A percentile compares a stretch with the other conserved stretches of the same genome.
phyloP scores from a whole-genome alignment of 1,140 invertebrate species.

The Ladona fulva region DNA sequence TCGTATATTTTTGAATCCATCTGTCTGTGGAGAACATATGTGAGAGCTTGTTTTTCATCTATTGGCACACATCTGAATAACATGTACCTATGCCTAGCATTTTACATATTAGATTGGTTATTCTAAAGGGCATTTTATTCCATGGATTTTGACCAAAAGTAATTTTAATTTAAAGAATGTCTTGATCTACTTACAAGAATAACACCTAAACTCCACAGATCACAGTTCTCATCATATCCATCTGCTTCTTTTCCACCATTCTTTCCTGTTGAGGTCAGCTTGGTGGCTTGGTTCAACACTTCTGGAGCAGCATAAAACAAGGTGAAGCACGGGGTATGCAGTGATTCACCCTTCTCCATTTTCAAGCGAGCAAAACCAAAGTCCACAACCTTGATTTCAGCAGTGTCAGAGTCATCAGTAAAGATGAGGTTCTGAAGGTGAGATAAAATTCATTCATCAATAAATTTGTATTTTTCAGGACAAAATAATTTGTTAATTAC shows the following conservation, averaged over 20 bases:
- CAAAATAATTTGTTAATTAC: too few species aligned
- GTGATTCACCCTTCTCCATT: conserved; percentile 47
- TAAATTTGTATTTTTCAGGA: too few species aligned
- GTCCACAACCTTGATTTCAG: conserved; percentile 74
- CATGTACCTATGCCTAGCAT: too few species aligned
- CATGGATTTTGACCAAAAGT: too few species aligned
- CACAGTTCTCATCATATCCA: conserved; percentile 80
- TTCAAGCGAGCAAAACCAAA: conserved; percentile 80
- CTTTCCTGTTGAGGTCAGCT: background rate
- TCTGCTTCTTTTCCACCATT: conserved; percentile 33
- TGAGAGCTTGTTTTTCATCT: too few species aligned
- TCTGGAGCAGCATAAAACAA: conserved; percentile 87
- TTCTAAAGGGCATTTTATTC: too few species aligned
- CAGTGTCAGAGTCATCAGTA: conserved; percentile 47
- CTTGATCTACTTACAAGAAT: conserved; percentile 51
- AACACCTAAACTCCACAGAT: conserved; percentile 87
- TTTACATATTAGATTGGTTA: too few species aligned
- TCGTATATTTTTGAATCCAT: too few species aligned
- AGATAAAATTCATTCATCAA: conserved; percentile 14
- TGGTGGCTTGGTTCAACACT: conserved; percentile 53
- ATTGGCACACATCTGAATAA: too few species aligned
- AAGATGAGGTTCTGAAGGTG: conserved; percentile 62
- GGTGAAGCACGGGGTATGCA: conserved; percentile 80
- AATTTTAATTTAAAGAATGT: too few species aligned
- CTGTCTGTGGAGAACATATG: too few species aligned